A percentile compares a stretch with the other conserved stretches of the same genome.
Evolutionary conservation across 2,797 vertebrate species (phyloP).

Genomic region (Loriculus beryllinus): DNA sequence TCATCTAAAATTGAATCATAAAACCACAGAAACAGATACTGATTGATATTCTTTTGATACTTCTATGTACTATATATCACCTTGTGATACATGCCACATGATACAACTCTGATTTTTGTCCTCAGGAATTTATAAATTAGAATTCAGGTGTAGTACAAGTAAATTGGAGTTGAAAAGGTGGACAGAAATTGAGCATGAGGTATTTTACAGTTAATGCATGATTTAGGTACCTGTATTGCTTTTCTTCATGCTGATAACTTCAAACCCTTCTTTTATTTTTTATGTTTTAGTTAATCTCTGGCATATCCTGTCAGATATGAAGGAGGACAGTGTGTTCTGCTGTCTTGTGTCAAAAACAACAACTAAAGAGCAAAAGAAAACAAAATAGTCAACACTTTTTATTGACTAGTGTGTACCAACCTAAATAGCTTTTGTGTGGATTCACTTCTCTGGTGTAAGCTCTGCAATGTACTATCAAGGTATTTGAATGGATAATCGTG

Average conservation of each 20-base stretch:
- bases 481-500: neutral
- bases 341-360: neutral
- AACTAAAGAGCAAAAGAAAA: neutral
- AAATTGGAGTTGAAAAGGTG: neutral
- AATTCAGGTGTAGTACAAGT: neutral
- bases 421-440: neutral
- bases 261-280: neutral
- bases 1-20: neutral
- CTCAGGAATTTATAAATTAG: neutral
- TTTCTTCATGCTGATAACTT: neutral
- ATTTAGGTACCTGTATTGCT: neutral
- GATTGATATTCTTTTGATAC: neutral
- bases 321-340: neutral
- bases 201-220: neutral
- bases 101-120: neutral
- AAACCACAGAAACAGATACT: neutral
- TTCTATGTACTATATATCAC: fast-evolving
- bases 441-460: neutral
- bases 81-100: neutral
- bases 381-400: neutral
- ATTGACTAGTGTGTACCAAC: neutral
- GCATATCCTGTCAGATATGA: neutral
- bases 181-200: neutral
- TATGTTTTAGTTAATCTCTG: neutral
- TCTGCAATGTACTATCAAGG: neutral